phyloP scores from a whole-genome alignment of 2,113 vertebrate species.

The Scomber scombrus region DNA sequence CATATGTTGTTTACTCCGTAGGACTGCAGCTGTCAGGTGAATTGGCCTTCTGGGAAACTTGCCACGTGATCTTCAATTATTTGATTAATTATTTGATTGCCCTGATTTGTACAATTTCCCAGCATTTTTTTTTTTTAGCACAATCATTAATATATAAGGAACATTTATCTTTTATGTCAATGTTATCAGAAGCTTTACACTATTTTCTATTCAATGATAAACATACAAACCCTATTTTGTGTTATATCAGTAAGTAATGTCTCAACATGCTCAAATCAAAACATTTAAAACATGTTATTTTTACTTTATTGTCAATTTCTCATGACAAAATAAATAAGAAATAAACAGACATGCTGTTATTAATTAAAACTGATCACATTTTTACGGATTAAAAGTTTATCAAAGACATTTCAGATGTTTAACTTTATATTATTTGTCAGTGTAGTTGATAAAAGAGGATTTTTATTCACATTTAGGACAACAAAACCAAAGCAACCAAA shows the following conservation, averaged over 20 bases:
- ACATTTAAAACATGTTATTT: not conserved
- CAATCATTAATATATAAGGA: not conserved
- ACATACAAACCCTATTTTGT: not conserved
- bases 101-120: conserved; percentile 1
- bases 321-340: not conserved
- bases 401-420: not conserved
- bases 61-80: conserved; percentile 47
- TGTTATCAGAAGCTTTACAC: no score
- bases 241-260: not conserved
- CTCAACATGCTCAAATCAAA: not conserved
- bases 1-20: conserved; percentile 80
- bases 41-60: conserved; percentile 42
- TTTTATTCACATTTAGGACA: not conserved
- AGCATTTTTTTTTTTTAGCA: not conserved
- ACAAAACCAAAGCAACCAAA: not conserved
- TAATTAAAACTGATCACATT: no score
- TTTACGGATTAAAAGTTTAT: not conserved
- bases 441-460: not conserved
- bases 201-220: not conserved
- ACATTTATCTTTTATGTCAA: not conserved
- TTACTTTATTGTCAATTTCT: not conserved
- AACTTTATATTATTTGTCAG: not conserved
- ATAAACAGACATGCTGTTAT: not conserved
- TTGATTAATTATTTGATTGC: conserved; percentile 64
- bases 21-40: conserved; percentile 32